Evolutionary conservation across 2,113 vertebrate genomes (phyloP).

Genomic region (Eleginops maclovinus): DNA sequence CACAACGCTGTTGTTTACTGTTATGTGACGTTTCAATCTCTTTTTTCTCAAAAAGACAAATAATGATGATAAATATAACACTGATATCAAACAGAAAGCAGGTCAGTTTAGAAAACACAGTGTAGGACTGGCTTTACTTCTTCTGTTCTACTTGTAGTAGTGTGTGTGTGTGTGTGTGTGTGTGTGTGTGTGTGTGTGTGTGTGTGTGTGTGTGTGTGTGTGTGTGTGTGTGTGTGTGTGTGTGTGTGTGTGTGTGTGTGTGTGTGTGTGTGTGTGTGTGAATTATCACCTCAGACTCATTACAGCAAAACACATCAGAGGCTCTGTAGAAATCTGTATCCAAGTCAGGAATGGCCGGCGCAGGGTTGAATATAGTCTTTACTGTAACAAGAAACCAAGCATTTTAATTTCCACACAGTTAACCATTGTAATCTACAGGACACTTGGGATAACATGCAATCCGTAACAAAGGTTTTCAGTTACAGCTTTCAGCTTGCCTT

Average conservation of each 20-base stretch:
- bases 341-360: conserved; percentile 90
- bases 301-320: conserved; percentile 97
- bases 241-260: conserved; percentile 33
- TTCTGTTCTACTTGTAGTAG: conserved; percentile 13
- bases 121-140: conserved; percentile 19
- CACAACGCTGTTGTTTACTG: background rate
- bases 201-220: conserved; percentile 1
- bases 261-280: conserved; percentile 31
- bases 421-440: conserved; percentile 22
- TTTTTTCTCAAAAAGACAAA: background rate
- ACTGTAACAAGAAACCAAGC: conserved; percentile 83
- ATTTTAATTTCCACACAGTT: conserved; percentile 23
- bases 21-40: background rate
- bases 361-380: conserved; percentile 97
- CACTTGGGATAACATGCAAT: conserved; percentile 13
- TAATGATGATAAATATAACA: background rate
- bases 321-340: conserved; percentile 89
- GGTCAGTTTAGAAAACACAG: background rate
- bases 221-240: background rate
- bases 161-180: conserved; percentile 17
- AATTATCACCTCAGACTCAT: conserved; percentile 93
- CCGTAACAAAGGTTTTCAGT: conserved; percentile 19
- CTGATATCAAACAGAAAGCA: background rate
- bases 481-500: conserved; percentile 36
- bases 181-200: conserved; percentile 36